phyloP scores from a whole-genome alignment of 2,797 vertebrate genomes.

The Perodicticus potto region DNA sequence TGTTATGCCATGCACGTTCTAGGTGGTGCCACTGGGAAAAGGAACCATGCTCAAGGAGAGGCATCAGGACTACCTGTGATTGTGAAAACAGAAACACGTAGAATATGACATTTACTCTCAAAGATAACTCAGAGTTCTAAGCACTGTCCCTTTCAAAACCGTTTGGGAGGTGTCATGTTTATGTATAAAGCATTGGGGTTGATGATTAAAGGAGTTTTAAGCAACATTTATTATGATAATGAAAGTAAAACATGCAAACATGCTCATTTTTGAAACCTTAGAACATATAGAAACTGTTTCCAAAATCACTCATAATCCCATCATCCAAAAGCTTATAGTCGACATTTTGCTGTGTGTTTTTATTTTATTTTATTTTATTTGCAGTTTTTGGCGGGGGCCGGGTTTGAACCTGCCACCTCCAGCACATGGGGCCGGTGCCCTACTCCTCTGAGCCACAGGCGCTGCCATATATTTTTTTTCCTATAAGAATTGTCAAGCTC shows the following conservation, averaged over 20 bases:
- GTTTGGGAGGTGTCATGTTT: background rate
- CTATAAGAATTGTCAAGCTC: background rate
- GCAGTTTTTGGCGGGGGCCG: too few species aligned
- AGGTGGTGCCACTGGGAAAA: background rate
- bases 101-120: background rate
- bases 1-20: background rate
- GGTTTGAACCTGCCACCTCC: too few species aligned
- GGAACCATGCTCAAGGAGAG: background rate
- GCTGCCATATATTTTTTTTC: background rate
- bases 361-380: too few species aligned
- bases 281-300: constrained; percentile 32
- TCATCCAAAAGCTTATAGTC: background rate
- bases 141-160: background rate
- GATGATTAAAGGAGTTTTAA: background rate
- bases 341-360: background rate
- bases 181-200: background rate
- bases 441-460: too few species aligned
- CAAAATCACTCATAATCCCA: background rate
- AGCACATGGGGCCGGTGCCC: too few species aligned
- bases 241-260: constrained; percentile 34
- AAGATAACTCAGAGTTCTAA: background rate
- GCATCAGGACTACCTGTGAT: background rate
- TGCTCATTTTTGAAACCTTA: constrained; percentile 28
- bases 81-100: background rate
- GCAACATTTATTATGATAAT: background rate